These are phyloP conservation scores for Rhogogaster chlorosoma DNA, from an alignment of 2,888 invertebrate genomes.

Conservation along the genomic window DNA sequence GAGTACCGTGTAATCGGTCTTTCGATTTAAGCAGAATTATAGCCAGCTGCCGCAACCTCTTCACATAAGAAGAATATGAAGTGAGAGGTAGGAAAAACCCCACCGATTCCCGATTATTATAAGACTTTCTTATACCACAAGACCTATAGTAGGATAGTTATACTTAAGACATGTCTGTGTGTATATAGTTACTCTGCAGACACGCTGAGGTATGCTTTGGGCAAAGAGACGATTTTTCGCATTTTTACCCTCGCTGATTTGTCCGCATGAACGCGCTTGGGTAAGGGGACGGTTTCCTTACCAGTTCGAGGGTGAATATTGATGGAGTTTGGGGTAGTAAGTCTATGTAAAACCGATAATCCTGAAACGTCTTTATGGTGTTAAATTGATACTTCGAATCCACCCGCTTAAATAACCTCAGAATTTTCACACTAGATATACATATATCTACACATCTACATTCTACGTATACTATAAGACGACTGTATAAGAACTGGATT, in stretches of 20 bases:
- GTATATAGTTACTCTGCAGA: neutral
- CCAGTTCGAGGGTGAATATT: conserved; percentile 66
- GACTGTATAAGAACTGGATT: neutral
- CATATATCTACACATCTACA: neutral
- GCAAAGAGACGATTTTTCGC: conserved; percentile 49
- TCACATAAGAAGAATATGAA: neutral
- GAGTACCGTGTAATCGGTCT: conserved; percentile 46
- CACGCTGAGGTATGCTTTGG: neutral
- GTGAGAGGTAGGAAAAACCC: neutral
- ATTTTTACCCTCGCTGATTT: conserved; percentile 60
- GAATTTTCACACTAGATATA: neutral
- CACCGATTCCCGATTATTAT: conserved; percentile 10
- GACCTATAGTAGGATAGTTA: neutral
- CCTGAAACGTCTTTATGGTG: conserved; percentile 65
- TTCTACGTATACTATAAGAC: too few relatives aligned
- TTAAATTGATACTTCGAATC: conserved; percentile 67
- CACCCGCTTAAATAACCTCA: conserved; percentile 16
- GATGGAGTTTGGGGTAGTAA: conserved; percentile 65
- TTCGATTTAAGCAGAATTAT: neutral
- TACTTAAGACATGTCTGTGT: neutral
- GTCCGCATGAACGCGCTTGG: conserved; percentile 68
- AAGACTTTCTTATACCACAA: neutral
- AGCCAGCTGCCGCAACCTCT: neutral
- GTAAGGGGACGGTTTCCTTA: conserved; percentile 66
- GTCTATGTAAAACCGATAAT: conserved; percentile 70